A percentile compares a stretch with the other conserved stretches of the same genome.
Conservation (phyloP, 1,140 invertebrate genomes). For the Theocolax elegans region DNA sequence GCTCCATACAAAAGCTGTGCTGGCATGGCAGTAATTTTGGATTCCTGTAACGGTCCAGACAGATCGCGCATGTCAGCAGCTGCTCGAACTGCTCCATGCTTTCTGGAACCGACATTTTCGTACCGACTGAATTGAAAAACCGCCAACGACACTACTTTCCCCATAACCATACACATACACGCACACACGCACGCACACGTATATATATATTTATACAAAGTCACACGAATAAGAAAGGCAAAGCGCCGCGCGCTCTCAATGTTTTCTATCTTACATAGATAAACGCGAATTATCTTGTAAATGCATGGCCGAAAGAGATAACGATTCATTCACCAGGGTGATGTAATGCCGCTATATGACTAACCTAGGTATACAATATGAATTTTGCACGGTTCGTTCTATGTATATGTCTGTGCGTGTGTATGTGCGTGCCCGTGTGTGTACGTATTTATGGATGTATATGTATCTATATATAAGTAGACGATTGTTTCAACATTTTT, state of each 20-base stretch:
- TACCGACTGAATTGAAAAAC: neutral
- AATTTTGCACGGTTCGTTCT: neutral
- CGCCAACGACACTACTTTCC: neutral
- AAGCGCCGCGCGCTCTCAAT: neutral
- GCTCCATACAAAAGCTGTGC: constrained; percentile 99
- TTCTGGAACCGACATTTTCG: constrained; percentile 23
- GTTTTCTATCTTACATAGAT: constrained; percentile 8
- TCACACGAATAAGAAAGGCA: too few relatives aligned
- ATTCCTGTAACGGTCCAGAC: constrained; percentile 95
- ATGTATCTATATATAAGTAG: too few relatives aligned
- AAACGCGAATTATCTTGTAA: constrained; percentile 23
- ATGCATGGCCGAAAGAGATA: constrained; percentile 7
- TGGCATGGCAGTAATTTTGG: constrained; percentile 98
- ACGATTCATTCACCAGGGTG: neutral
- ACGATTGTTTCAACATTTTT: too few relatives aligned
- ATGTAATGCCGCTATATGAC: neutral
- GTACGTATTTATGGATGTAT: too few relatives aligned
- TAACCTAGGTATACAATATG: neutral
- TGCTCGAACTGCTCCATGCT: constrained; percentile 97
- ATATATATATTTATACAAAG: neutral
- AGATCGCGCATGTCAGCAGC: constrained; percentile 97
- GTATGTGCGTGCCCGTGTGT: too few relatives aligned
- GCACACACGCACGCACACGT: neutral
- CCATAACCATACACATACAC: too few relatives aligned
- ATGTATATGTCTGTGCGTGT: too few relatives aligned